Evolutionary conservation across 2,113 vertebrate species (phyloP).

Genomic region (Hippolais icterina): DNA sequence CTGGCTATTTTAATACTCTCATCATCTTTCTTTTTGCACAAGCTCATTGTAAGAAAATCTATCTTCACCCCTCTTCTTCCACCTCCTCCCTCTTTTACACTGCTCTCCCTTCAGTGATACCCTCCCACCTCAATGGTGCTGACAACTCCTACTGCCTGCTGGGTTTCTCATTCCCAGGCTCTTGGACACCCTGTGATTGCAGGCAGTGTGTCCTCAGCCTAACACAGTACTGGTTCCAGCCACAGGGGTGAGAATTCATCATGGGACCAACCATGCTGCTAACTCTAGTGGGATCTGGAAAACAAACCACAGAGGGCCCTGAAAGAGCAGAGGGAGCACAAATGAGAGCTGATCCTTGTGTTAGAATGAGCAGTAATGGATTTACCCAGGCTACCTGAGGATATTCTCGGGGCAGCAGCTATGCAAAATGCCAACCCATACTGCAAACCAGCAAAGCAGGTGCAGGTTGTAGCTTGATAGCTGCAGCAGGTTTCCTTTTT

Average conservation of each 20-base stretch:
- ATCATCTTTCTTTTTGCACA: not conserved
- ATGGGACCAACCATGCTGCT: fast-evolving
- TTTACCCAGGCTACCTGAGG: not conserved
- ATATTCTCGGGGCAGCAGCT: not conserved
- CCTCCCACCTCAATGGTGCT: not conserved
- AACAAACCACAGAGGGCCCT: not conserved
- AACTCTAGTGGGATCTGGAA: not conserved
- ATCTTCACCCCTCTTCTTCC: not conserved
- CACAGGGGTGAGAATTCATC: not conserved
- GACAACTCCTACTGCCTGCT: not conserved
- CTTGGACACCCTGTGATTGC: fast-evolving
- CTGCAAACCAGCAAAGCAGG: too few relatives aligned
- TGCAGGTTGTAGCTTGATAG: not conserved
- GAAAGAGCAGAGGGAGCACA: not conserved
- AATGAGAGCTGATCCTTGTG: not conserved
- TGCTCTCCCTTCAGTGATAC: fast-evolving
- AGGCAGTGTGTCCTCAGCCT: not conserved
- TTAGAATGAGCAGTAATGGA: not conserved
- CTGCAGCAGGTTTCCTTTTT: not conserved
- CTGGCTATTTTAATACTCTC: not conserved
- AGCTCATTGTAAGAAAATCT: not conserved
- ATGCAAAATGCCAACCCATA: too few relatives aligned
- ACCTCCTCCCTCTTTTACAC: not conserved
- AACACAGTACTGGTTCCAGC: not conserved
- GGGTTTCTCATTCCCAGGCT: not conserved